Evolutionary conservation across 2,797 vertebrate species (phyloP).

Genomic region (Liparis tanakae): DNA sequence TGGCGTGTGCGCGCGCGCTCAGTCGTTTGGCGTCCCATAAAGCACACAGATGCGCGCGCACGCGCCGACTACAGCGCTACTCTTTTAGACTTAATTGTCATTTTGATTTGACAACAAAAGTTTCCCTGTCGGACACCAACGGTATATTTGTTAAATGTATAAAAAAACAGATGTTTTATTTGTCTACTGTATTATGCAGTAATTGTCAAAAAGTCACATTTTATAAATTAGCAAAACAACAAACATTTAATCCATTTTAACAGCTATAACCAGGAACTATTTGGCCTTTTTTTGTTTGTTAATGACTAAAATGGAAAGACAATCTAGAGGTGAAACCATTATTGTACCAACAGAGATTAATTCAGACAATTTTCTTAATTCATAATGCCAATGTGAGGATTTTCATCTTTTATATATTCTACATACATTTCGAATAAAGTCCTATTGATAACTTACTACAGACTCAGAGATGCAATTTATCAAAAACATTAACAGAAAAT

Average conservation of each 20-base stretch:
- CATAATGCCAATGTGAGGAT: neutral
- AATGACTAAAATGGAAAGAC: neutral
- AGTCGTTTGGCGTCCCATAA: neutral
- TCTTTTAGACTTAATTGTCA: conserved; percentile 53
- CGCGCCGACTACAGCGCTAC: conserved; percentile 28
- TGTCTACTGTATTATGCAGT: neutral
- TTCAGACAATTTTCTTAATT: neutral
- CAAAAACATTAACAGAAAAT: neutral
- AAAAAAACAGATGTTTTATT: neutral
- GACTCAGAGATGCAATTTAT: neutral
- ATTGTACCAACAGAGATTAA: neutral
- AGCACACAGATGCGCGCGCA: conserved; percentile 8
- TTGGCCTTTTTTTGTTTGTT: neutral
- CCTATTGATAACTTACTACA: no score
- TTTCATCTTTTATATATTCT: neutral
- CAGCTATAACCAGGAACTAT: neutral
- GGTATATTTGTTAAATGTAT: neutral
- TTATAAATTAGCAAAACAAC: neutral
- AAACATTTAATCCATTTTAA: neutral
- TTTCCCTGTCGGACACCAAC: no score
- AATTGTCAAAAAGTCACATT: neutral
- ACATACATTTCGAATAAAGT: neutral
- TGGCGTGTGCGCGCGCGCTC: neutral
- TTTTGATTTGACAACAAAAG: conserved; percentile 16
- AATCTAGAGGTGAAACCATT: neutral